Evolutionary conservation across 1,140 invertebrate genomes (phyloP).

Genomic region (Aricia agestis): DNA sequence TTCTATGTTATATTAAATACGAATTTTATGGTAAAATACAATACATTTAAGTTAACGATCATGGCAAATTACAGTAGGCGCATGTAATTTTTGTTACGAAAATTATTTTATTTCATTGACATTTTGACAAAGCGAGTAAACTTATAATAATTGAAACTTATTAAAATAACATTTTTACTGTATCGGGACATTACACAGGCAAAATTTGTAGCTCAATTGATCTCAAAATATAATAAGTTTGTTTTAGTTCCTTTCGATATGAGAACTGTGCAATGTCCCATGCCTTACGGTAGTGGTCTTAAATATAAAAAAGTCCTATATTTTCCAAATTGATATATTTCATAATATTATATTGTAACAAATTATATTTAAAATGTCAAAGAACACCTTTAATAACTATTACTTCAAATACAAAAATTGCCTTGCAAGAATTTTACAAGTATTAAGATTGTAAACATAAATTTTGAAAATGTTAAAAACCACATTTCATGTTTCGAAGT

Average conservation of each 20-base stretch:
- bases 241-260: conserved; percentile 57
- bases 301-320: conserved; percentile 4
- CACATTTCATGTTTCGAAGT: background rate
- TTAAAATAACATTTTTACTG: conserved; percentile 34
- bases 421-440: too few relatives aligned
- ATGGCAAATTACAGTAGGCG: too few relatives aligned
- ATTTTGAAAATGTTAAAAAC: background rate
- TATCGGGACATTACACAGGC: conserved; percentile 51
- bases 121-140: background rate
- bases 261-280: conserved; percentile 46
- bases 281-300: conserved; percentile 46
- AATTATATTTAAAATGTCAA: background rate
- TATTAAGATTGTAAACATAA: background rate
- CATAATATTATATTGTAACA: background rate
- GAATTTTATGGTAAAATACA: background rate
- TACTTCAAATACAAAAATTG: too few relatives aligned
- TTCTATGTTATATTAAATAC: background rate
- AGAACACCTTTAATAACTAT: too few relatives aligned
- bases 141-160: background rate
- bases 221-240: conserved; percentile 65
- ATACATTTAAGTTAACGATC: background rate
- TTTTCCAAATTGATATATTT: conserved; percentile 17
- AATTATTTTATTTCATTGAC: background rate
- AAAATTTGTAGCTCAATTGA: conserved; percentile 58
- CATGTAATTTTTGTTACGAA: background rate